Conservation (phyloP, 2,113 vertebrate species). For the Bubo bubo region DNA sequence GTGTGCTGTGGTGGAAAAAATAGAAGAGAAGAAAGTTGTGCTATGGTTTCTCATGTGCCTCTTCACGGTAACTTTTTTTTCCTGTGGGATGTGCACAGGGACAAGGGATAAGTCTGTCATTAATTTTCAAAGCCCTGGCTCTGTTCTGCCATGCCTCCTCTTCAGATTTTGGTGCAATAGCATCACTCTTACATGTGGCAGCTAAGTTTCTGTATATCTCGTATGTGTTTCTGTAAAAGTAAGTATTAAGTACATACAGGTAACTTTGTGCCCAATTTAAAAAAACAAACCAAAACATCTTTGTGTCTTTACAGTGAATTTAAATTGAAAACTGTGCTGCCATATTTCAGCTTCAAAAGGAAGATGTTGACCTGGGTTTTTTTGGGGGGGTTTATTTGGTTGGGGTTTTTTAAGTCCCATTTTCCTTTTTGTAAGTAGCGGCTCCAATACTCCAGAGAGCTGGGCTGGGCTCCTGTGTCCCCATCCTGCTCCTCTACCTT, state of each 20-base stretch:
- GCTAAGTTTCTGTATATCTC: not conserved
- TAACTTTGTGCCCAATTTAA: not conserved
- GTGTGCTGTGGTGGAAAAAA: not conserved
- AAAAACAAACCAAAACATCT: not conserved
- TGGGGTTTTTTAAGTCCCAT: not conserved
- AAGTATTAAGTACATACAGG: not conserved
- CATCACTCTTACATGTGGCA: not conserved
- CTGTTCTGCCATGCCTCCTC: not conserved
- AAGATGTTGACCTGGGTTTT: not conserved
- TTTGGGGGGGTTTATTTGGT: not conserved
- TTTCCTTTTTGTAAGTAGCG: not conserved
- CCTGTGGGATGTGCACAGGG: not conserved
- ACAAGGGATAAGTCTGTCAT: not conserved
- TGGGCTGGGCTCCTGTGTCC: not conserved
- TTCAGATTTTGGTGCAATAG: not conserved
- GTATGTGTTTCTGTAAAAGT: not conserved
- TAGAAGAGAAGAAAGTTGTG: not conserved
- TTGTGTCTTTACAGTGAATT: not conserved
- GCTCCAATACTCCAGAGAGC: not conserved
- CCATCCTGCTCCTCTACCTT: not conserved
- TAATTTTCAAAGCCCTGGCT: not conserved
- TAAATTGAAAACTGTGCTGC: not conserved
- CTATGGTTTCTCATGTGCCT: not conserved
- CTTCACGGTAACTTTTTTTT: not conserved
- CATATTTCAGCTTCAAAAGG: not conserved